Percentiles rank a stretch among this genome's conserved stretches.
Conservation (phyloP, 2,797 vertebrate genomes). For the Eleutherodactylus coqui region DNA sequence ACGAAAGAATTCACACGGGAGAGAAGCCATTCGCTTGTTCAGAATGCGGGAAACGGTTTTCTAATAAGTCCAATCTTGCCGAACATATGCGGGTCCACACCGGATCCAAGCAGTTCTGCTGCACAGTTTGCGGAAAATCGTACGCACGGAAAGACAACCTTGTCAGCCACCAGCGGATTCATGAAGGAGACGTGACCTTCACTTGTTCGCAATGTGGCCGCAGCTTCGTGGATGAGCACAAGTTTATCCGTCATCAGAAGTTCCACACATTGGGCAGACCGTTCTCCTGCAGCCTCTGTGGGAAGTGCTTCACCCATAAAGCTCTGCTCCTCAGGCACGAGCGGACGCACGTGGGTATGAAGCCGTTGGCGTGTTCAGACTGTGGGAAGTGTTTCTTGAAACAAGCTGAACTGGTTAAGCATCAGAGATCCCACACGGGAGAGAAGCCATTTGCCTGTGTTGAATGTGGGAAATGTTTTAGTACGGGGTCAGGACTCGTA, state of each 20-base stretch:
- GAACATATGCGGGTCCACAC: constrained; percentile 36
- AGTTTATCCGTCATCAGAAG: constrained; percentile 24
- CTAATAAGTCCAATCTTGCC: constrained; percentile 9
- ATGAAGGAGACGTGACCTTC: constrained; percentile 9
- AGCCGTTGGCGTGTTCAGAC: background rate
- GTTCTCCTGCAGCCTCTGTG: background rate
- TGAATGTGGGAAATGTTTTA: constrained; percentile 20
- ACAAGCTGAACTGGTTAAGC: constrained; percentile 19
- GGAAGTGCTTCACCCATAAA: constrained; percentile 28
- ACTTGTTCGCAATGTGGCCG: constrained; percentile 3
- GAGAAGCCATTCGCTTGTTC: constrained; percentile 39
- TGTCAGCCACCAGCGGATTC: constrained; percentile 33
- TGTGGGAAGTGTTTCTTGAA: constrained; percentile 31
- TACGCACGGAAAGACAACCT: constrained; percentile 13
- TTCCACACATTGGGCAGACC: constrained; percentile 30
- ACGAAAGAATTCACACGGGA: constrained; percentile 34
- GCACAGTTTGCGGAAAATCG: constrained; percentile 2
- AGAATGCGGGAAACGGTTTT: constrained; percentile 26
- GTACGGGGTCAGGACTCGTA: constrained; percentile 8
- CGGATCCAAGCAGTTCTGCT: constrained; percentile 33
- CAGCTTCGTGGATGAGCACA: constrained; percentile 13
- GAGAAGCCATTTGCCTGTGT: constrained; percentile 16
- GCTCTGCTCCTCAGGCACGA: constrained; percentile 23
- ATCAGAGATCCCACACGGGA: constrained; percentile 20
- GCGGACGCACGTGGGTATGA: background rate